phyloP scores from a whole-genome alignment of 2,888 invertebrate genomes.

The Oxytorus armatus region DNA sequence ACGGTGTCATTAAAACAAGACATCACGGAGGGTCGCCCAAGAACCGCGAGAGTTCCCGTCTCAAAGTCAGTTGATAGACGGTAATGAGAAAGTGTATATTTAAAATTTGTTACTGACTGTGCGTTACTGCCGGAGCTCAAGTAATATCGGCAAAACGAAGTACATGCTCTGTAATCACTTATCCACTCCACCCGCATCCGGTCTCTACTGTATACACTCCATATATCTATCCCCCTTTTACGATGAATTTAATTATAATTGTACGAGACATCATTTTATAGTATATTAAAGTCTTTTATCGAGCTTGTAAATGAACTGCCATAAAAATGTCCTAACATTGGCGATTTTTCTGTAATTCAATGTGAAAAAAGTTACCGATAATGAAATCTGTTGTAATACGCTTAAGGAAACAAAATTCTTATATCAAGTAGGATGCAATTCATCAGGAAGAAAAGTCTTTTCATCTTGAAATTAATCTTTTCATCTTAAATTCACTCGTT shows the following conservation, averaged over 20 bases:
- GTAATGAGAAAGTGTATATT: conserved; percentile 54
- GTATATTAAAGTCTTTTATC: too few species aligned
- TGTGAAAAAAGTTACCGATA: too few species aligned
- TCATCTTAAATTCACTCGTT: too few species aligned
- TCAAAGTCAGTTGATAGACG: conserved; percentile 54
- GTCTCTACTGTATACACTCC: conserved; percentile 11
- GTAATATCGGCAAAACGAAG: conserved; percentile 37
- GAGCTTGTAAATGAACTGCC: too few species aligned
- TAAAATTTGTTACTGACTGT: conserved; percentile 33
- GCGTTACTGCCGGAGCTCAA: conserved; percentile 2
- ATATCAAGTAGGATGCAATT: too few species aligned
- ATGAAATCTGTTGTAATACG: too few species aligned
- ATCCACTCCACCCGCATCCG: conserved; percentile 57
- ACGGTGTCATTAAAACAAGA: neutral
- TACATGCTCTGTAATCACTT: conserved; percentile 37
- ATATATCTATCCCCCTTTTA: conserved; percentile 28
- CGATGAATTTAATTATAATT: conserved; percentile 43
- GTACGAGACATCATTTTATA: conserved; percentile 26
- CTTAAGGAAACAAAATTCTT: too few species aligned
- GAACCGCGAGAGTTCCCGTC: neutral
- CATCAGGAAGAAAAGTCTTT: too few species aligned
- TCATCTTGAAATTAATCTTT: too few species aligned
- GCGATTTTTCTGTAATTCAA: too few species aligned
- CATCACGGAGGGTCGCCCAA: conserved; percentile 4
- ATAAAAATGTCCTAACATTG: too few species aligned